Conservation (phyloP, 2,797 vertebrate species). For the Tokudaia tokunoshimensis region DNA sequence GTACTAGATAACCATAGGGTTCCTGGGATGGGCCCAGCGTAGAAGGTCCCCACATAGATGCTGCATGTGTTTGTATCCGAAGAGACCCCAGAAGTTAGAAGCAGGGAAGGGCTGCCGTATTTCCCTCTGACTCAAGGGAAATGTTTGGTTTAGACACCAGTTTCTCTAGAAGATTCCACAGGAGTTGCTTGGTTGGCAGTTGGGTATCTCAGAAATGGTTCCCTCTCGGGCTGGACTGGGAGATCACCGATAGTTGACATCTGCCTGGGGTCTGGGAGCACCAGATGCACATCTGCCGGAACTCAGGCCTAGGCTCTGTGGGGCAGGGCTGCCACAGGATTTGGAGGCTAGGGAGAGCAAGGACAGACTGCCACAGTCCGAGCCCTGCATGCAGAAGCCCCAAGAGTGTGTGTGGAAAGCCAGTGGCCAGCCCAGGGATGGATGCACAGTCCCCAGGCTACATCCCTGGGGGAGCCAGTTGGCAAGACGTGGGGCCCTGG, state of each 20-base stretch:
- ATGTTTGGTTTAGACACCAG: background rate
- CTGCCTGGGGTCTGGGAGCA: background rate
- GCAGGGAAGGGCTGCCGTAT: background rate
- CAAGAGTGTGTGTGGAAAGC: background rate
- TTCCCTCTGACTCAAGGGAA: background rate
- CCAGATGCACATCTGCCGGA: no score
- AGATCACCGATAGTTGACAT: background rate
- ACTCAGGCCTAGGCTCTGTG: background rate
- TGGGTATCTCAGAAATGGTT: background rate
- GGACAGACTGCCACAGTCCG: no score
- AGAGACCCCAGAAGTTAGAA: background rate
- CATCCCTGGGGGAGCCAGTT: background rate
- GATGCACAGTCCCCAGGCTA: background rate
- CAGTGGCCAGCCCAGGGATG: background rate
- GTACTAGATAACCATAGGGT: no score
- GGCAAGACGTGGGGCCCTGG: background rate
- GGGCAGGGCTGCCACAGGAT: background rate
- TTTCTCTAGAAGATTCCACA: background rate
- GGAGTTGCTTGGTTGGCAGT: background rate
- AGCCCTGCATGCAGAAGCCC: background rate
- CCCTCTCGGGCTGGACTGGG: background rate
- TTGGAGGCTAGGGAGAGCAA: background rate
- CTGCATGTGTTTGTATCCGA: background rate
- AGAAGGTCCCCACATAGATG: background rate
- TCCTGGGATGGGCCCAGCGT: background rate